These are phyloP conservation scores for Augochlora pura DNA, from an alignment of 1,140 invertebrate genomes.

Conservation along the genomic window DNA sequence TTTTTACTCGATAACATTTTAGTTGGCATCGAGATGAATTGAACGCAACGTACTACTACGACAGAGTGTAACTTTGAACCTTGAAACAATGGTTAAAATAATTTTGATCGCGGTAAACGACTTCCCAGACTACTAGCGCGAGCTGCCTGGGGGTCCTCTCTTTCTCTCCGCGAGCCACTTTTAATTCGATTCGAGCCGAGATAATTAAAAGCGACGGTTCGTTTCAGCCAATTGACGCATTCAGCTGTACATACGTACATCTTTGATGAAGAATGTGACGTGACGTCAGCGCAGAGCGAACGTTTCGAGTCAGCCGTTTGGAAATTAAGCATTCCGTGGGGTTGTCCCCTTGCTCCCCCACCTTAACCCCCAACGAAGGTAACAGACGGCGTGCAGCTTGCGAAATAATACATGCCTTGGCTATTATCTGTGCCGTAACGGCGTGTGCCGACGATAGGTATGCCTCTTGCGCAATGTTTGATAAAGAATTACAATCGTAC, in stretches of 20 bases:
- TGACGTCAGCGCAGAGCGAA: neutral
- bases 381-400: neutral
- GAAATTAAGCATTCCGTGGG: neutral
- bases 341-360: too few relatives aligned
- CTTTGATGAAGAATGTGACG: neutral
- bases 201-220: constrained; percentile 25
- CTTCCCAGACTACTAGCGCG: too few relatives aligned
- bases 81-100: too few relatives aligned
- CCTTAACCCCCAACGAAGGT: too few relatives aligned
- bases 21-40: too few relatives aligned
- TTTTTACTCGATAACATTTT: too few relatives aligned
- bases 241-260: neutral
- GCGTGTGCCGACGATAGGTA: neutral
- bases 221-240: neutral
- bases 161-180: neutral
- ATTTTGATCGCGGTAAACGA: too few relatives aligned
- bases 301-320: neutral
- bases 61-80: too few relatives aligned
- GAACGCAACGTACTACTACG: too few relatives aligned
- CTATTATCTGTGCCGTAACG: constrained; percentile 22
- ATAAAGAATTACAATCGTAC: constrained; percentile 22
- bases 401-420: constrained; percentile 14
- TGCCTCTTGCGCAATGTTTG: neutral
- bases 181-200: neutral
- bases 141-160: too few relatives aligned